Percentiles rank a stretch among this genome's conserved stretches.
These are phyloP conservation scores for Emys orbicularis DNA, from an alignment of 2,797 vertebrate genomes.

Conservation along the genomic window DNA sequence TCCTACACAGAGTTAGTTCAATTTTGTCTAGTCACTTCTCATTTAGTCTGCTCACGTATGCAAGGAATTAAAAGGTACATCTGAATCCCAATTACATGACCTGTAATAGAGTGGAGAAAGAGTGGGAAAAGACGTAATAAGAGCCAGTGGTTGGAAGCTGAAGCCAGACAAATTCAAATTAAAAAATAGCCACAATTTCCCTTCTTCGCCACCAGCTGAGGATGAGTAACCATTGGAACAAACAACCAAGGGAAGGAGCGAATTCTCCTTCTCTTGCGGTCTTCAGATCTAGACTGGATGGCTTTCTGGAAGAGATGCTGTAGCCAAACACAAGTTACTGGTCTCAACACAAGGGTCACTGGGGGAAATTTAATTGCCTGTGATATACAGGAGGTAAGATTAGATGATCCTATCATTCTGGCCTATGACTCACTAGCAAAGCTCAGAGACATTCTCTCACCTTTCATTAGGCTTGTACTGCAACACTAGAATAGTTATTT, in stretches of 20 bases:
- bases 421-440: background rate
- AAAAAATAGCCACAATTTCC: constrained; percentile 50
- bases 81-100: background rate
- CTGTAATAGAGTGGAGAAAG: constrained; percentile 16
- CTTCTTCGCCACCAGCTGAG: background rate
- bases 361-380: background rate
- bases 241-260: background rate
- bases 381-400: background rate
- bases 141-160: background rate
- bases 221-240: background rate
- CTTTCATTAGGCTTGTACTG: background rate
- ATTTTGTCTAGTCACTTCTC: background rate
- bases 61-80: constrained; percentile 52
- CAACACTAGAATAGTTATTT: background rate
- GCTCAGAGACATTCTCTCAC: background rate
- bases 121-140: background rate
- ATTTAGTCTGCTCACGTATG: background rate
- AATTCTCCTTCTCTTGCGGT: background rate
- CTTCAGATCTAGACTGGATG: background rate
- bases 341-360: background rate
- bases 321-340: background rate
- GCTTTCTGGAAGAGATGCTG: background rate
- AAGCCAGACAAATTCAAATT: constrained; percentile 36
- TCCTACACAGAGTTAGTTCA: constrained; percentile 29
- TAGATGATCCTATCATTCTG: background rate